phyloP scores from a whole-genome alignment of 2,113 vertebrate species.

The Pionites leucogaster region DNA sequence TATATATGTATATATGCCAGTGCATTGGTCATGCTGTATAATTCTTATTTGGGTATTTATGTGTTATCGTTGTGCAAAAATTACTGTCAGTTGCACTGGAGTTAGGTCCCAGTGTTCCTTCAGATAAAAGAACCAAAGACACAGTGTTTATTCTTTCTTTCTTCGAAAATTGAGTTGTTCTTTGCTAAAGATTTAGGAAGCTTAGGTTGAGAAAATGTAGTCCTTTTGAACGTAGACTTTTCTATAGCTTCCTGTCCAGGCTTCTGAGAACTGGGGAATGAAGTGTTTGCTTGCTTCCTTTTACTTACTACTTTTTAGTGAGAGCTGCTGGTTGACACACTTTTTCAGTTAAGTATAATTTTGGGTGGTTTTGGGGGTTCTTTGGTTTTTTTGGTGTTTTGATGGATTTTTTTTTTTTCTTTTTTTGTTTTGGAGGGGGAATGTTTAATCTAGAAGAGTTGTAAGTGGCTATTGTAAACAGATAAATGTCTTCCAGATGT shows the following conservation, averaged over 20 bases:
- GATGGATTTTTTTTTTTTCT: neutral
- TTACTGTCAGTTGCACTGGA: neutral
- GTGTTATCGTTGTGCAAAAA: neutral
- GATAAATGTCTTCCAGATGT: neutral
- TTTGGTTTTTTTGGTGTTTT: neutral
- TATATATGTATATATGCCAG: neutral
- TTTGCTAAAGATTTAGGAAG: neutral
- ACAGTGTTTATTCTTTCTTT: neutral
- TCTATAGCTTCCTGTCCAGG: neutral
- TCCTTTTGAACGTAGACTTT: neutral
- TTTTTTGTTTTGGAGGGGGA: neutral
- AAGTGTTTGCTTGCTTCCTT: neutral
- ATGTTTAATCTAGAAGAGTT: neutral
- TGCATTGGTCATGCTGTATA: neutral
- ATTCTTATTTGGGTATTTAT: neutral
- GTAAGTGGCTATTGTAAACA: neutral
- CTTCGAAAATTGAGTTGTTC: neutral
- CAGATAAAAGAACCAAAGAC: neutral
- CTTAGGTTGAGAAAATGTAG: neutral
- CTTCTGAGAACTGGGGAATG: neutral
- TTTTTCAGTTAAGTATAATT: neutral
- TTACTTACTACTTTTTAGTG: neutral
- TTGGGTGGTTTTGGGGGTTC: neutral
- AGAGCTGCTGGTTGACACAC: neutral
- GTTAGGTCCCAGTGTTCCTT: neutral